Evolutionary conservation across 1,140 invertebrate species (phyloP), one percentile per base, ranked within the genome.

Genomic region (Ceratina australensis): DNA sequence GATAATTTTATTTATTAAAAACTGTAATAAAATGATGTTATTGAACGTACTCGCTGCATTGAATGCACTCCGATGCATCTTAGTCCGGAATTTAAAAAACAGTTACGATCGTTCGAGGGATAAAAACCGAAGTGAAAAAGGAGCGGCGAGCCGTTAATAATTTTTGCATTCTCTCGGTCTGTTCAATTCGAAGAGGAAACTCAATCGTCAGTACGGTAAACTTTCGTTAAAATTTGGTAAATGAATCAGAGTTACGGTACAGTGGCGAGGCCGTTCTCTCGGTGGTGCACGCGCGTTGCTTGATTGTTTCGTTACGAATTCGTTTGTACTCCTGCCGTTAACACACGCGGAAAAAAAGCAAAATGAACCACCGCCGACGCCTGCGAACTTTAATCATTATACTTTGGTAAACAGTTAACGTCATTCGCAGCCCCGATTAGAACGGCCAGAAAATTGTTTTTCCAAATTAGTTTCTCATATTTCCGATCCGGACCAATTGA

Each of bases 261-360:
- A 42, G 33, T 42, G 33, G 33, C 33, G 33, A 42, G 33, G 33
- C 49, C 50, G 49, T 56, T 52, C 24, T 16, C 66, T 20, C 33
- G 28, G 8, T 42, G 33, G 33, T 42, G 33, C 10, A 42, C 60
- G 22, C n/a, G 54, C 28, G 54, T 47, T 7, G 60, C 49, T 69
- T 54, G 61, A 83, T 83, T 78, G 69, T 83, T 74, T 26, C 65
- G 54, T 68, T 50, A 60, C 33, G 64, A 68, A 75, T 75, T 75
- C 73, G 64, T 67, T 67, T 28, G 54, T 49, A 26, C 18, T 49
- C 13, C 20, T 13, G 49, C 15, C 59, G 18, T 8, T 8, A 24
- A n/a, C 18, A 47, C 26, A 47, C 26, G 33, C 26, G 22, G 33
- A 52, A 67, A 67, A 50, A 61, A n/a, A 42, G 5, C 33, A 26